These are phyloP conservation scores for Lepilemur ruficaudatus DNA, from an alignment of 2,797 vertebrate genomes.

Conservation along the genomic window DNA sequence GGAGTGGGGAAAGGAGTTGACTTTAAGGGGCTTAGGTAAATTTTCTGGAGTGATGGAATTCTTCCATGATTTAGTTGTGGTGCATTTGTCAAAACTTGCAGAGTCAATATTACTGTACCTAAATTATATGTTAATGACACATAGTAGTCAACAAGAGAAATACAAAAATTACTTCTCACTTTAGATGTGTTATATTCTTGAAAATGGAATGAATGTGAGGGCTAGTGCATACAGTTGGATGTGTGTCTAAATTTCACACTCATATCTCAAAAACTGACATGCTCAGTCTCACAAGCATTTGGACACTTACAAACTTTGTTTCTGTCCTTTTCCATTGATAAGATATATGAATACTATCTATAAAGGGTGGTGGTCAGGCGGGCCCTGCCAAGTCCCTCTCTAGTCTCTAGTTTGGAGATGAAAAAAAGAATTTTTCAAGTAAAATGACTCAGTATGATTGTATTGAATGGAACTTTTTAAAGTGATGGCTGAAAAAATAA, in stretches of 20 bases:
- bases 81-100: not conserved
- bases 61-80: not conserved
- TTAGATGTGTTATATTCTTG: not conserved
- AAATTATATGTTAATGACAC: not conserved
- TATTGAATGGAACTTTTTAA: not conserved
- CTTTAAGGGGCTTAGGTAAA: not conserved
- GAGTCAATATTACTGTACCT: not conserved
- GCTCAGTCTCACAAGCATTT: not conserved
- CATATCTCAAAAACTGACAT: not conserved
- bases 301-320: not conserved
- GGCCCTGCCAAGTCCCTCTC: not conserved
- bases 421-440: not conserved
- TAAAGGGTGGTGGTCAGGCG: not conserved
- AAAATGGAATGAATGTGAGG: not conserved
- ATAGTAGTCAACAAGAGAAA: not conserved
- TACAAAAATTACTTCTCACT: not conserved
- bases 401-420: not conserved
- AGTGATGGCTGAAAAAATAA: not conserved
- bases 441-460: not conserved
- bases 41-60: not conserved
- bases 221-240: not conserved
- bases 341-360: not conserved
- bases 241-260: not conserved
- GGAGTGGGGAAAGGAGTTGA: not conserved
- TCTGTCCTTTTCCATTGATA: not conserved